Evolutionary conservation across 2,113 vertebrate genomes (phyloP), one percentile per base, ranked within the genome.

Genomic region (Orientallactaga bullata): DNA sequence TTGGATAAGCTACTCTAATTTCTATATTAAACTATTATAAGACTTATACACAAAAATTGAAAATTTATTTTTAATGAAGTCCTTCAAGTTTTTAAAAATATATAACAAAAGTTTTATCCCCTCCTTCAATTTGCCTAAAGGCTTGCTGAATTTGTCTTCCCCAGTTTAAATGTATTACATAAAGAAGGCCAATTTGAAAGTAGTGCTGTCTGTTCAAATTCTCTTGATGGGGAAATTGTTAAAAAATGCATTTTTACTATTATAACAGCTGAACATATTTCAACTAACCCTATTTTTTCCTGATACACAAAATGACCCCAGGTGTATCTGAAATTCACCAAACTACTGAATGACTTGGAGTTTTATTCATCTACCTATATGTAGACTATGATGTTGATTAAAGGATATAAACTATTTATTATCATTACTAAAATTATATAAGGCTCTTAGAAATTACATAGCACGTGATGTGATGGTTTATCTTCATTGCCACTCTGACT

Each of bases 241-340:
- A 17, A 77, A 37, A 89, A 91, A 83, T 63, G 15, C 0, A 24
- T 30, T 61, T 84, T 87, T 89, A 85, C 30, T 72, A 18, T 80
- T 2, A 71, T 91, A 68, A 90, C 73, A 21, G 37, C 1, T 82
- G 28, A 90, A 35, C 1, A 82, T 18, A 60, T 0, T 73, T 15
- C 87, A 79, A 83, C n/a, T n/a, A n/a, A n/a, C n/a, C n/a, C n/a
- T n/a, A n/a, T 26, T 71, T 85, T 12, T 17, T 93, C 92, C 58
- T 86, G 51, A 51, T 78, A 15, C 5, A 88, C 66, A 88, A 92
- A 81, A 81, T 63, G 21, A 55, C 3, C 73, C 28, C 37, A 89
- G 16, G 18, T 30, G 4, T 72, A 42, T 89, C 23, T 39, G 17
- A 37, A 21, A 81, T 5, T 90, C 21, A 20, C 18, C 66, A 7